These are phyloP conservation scores for Aegithalos caudatus DNA, from an alignment of 2,113 vertebrate species.

Conservation along the genomic window DNA sequence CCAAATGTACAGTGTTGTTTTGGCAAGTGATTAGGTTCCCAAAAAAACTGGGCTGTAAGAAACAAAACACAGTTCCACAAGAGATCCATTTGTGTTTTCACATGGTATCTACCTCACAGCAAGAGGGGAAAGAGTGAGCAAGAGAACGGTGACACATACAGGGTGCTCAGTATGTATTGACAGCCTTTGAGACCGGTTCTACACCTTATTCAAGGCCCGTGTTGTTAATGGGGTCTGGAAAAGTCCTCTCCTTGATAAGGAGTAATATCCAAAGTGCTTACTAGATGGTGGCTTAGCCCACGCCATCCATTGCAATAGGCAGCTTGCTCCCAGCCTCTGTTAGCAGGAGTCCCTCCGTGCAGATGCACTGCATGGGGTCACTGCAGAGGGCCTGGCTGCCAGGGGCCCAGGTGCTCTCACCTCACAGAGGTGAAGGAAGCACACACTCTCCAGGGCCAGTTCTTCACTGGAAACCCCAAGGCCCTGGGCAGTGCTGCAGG, in stretches of 20 bases:
- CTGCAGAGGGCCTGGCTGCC: neutral
- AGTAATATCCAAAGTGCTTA: neutral
- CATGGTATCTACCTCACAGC: neutral
- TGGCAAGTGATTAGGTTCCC: neutral
- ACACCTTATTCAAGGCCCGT: neutral
- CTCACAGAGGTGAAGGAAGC: slow-evolving; percentile 5
- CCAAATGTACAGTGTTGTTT: neutral
- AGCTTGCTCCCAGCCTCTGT: neutral
- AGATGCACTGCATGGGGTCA: neutral
- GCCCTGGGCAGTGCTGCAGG: neutral
- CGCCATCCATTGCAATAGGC: neutral
- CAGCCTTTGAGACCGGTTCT: neutral
- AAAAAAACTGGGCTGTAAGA: neutral
- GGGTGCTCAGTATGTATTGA: neutral
- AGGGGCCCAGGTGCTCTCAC: neutral
- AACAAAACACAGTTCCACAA: neutral
- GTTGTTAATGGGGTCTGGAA: neutral
- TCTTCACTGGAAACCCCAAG: accelerated
- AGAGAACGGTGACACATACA: neutral
- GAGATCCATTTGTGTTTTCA: neutral
- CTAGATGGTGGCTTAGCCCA: neutral
- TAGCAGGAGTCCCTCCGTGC: neutral
- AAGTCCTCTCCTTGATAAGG: neutral
- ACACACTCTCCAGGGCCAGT: accelerated
- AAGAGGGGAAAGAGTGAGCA: neutral